Base-by-base conservation (phyloP, 2,888 invertebrate species). In the Amphipoea oculea region DNA sequence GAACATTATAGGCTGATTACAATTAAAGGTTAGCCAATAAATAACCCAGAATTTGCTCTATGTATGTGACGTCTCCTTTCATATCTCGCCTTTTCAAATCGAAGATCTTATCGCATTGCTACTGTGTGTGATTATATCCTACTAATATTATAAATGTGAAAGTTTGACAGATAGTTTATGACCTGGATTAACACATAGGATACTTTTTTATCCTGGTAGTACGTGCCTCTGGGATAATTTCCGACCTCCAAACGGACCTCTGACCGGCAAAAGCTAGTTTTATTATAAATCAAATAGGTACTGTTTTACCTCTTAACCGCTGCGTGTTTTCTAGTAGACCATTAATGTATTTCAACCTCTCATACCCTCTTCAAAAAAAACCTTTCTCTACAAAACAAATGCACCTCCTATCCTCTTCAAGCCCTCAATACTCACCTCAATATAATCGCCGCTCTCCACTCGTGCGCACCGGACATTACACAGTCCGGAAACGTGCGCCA, bases 401-500 rank as follows among this genome's bases (percentile, higher is more conserved):
- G 14, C 12, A 65, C 51, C 51, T 78, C 4, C 42, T 75, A 57
- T 63, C 70, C 71, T 71, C 71, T 23, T 62, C 45, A 17, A 48
- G 72, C 70, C 51, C 68, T 84, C 81, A 69, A 84, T 77, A 60
- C 84, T 66, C 87, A 85, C 87, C 85, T 87, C 85, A 63, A 45
- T 57, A 69, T 73, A 81, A 85, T 68, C 51, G 66, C 20, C 29
- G 40, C 66, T 54, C 71, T 60, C 76, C 81, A 86, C 85, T 88
- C 88, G 81, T 82, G 90, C 88, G 86, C 90, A 87, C 67, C 45
- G 75, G 67, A 74, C 83, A 68, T 69, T 68, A 73, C 75, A 74
- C 78, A 84, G 79, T 90, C 92, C 95, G 95, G 95, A 96, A 93
- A 92, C 89, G 90, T 90, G 92, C 92, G 82, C 95, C 95, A 95